Conservation (phyloP, 2,888 invertebrate genomes). For the Sesamia inferens region DNA sequence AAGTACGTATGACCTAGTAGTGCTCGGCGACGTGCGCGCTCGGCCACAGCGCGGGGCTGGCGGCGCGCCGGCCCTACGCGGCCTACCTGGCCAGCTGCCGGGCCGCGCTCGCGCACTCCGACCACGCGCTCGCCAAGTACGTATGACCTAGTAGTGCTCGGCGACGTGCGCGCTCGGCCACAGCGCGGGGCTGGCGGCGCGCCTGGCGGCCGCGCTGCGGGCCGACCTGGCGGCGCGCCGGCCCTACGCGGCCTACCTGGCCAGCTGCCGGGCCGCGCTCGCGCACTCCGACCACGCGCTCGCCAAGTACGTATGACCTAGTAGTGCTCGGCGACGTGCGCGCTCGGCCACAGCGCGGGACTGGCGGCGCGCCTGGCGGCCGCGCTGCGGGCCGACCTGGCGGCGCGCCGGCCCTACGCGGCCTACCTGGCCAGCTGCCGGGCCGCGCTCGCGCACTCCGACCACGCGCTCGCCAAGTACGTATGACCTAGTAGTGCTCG, state of each 20-base stretch:
- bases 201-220: no score
- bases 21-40: no score
- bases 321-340: slow-evolving; percentile 68
- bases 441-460: slow-evolving; percentile 77
- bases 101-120: slow-evolving; percentile 77
- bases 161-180: no score
- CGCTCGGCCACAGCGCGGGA: slow-evolving; percentile 59
- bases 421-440: slow-evolving; percentile 82
- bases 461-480: slow-evolving; percentile 68
- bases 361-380: slow-evolving; percentile 51
- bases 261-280: no score
- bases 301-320: no score
- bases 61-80: slow-evolving; percentile 83
- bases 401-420: slow-evolving; percentile 83
- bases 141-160: not conserved
- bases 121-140: slow-evolving; percentile 67
- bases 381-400: slow-evolving; percentile 83
- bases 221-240: no score
- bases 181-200: no score
- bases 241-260: no score
- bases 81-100: slow-evolving; percentile 82
- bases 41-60: slow-evolving; percentile 60
- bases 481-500: not conserved
- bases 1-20: slow-evolving; percentile 14
- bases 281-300: no score